phyloP scores from a whole-genome alignment of 2,797 vertebrate species.

The Enoplosus armatus region DNA sequence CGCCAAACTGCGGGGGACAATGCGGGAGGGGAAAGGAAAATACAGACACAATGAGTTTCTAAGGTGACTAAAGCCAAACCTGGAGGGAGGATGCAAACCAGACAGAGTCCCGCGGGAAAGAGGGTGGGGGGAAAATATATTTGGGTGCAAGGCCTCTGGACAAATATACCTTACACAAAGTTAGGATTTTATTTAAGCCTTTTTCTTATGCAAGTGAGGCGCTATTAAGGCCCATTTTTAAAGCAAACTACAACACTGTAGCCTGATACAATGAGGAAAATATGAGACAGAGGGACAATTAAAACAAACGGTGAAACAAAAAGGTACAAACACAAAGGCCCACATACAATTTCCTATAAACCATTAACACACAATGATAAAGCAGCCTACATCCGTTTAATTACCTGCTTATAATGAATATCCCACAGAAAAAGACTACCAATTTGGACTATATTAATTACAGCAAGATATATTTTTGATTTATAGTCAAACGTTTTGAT shows the following conservation, averaged over 20 bases:
- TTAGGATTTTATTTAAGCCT: neutral
- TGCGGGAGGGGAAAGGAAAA: slow-evolving; percentile 59
- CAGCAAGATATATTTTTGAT: no score
- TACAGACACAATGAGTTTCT: slow-evolving; percentile 71
- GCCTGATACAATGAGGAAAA: neutral
- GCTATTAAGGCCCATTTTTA: neutral
- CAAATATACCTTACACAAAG: neutral
- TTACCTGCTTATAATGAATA: neutral
- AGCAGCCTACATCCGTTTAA: neutral
- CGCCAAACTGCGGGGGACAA: slow-evolving; percentile 74
- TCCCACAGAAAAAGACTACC: neutral
- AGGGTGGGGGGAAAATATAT: no score
- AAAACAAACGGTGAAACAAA: neutral
- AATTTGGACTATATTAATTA: neutral
- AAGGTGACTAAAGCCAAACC: slow-evolving; percentile 72
- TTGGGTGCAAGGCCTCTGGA: neutral
- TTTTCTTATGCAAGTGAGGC: neutral
- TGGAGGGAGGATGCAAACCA: slow-evolving; percentile 30
- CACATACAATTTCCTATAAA: neutral
- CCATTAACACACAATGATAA: neutral
- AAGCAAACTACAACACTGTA: neutral
- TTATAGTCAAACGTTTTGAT: neutral
- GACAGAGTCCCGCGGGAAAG: slow-evolving; percentile 50
- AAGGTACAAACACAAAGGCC: neutral
- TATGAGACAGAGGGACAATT: neutral